Conservation (phyloP, 1,140 invertebrate genomes). For the Kradibia gibbosae region DNA sequence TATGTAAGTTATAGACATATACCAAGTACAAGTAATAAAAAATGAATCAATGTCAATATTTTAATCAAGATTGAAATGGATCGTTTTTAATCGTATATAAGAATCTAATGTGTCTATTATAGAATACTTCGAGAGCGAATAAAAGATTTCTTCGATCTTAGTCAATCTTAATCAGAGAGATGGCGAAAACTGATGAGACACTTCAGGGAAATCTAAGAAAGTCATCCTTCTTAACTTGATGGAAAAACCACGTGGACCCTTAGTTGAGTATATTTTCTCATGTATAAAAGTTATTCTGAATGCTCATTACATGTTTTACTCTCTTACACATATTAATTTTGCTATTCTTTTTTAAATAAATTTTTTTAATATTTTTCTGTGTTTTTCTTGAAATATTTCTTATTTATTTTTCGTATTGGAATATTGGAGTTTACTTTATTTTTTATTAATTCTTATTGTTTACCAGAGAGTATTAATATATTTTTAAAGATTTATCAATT, state of each 20-base stretch:
- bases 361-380: background rate
- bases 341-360: background rate
- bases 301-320: constrained; percentile 1
- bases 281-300: background rate
- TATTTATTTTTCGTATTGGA: background rate
- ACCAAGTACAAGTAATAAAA: background rate
- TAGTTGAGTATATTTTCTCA: background rate
- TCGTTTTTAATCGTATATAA: background rate
- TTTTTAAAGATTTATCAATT: background rate
- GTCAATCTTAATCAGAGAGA: background rate
- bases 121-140: background rate
- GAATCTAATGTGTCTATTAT: background rate
- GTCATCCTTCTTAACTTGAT: background rate
- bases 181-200: constrained; percentile 6
- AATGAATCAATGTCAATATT: background rate
- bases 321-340: background rate
- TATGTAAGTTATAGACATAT: background rate
- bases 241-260: background rate
- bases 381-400: background rate
- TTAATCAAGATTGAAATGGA: background rate
- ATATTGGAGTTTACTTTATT: background rate
- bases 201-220: background rate
- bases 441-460: background rate
- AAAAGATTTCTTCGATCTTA: background rate
- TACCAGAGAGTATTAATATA: background rate